Base-by-base conservation (phyloP, 2,888 invertebrate genomes). In the Liodrosophila aerea region DNA sequence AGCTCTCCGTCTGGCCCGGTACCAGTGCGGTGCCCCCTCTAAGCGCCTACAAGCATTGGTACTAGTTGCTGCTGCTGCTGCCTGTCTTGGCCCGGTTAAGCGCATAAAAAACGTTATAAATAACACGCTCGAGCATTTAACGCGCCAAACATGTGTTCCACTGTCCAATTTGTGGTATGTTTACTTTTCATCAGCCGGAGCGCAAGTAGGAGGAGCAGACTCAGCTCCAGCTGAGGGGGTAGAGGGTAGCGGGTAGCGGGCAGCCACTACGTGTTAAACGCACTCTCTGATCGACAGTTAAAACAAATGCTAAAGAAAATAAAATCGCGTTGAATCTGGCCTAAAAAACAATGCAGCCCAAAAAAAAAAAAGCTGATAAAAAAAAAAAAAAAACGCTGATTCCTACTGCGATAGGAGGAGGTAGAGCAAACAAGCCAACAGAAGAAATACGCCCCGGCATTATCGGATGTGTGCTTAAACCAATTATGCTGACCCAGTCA, bases 81-180 rank as follows among this genome's bases (percentile, higher is more conserved):
- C 59, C 50, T 50, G 58, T 59, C 57, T 56, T 68, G 68, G 72
- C 72, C 68, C 63, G 73, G 67, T 64, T 64, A 64, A 5, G 59
- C 56, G 74, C 80, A 72, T 68, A 78, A 83, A 83, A 83, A 80
- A 76, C 84, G 81, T 83, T 80, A 82, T 73, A 84, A 81, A 84
- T 81, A 82, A 78, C 78, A 78, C 82, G 77, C 84, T 76, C 77
- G 82, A 83, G 77, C 85, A 85, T 84, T 85, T 85, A 85, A 84
- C 85, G 85, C 85, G 82, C 84, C 85, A 78, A 84, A 85, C 85
- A 85, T 85, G 84, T 85, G 85, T 85, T 84, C 81, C 81, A 81
- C 77, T 78, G 85, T 82, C 78, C 85, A 85, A 84, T 85, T 83
- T 83, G 82, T 82, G 82, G 84, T 76, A 76, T 84, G 82, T 84